Evolutionary conservation across 2,888 invertebrate species (phyloP).

Genomic region (Ormyrus thymus): DNA sequence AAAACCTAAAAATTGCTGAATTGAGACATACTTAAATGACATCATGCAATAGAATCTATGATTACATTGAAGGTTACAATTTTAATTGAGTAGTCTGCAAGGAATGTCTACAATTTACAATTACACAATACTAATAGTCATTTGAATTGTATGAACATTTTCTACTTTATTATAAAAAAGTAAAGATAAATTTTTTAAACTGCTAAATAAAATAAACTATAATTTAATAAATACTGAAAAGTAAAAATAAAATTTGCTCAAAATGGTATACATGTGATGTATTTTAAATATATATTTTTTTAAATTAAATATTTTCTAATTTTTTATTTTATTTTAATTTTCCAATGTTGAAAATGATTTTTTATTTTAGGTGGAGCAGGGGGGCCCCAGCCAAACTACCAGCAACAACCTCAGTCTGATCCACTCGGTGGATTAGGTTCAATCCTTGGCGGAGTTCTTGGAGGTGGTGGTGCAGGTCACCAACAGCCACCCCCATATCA

Average conservation of each 20-base stretch:
- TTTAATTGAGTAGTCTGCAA: background rate
- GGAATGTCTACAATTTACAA: too few relatives aligned
- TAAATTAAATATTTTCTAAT: background rate
- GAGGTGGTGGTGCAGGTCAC: slow-evolving; percentile 65
- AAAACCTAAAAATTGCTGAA: slow-evolving; percentile 28
- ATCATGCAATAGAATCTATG: slow-evolving; percentile 57
- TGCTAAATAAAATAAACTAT: too few relatives aligned
- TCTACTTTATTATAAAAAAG: background rate
- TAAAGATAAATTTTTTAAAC: background rate
- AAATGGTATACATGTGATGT: too few relatives aligned
- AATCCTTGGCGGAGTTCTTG: slow-evolving; percentile 69
- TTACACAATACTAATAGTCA: background rate
- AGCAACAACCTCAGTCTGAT: slow-evolving; percentile 60
- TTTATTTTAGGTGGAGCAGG: slow-evolving; percentile 58
- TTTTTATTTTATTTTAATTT: background rate
- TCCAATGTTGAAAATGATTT: too few relatives aligned
- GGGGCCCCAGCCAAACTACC: slow-evolving; percentile 58
- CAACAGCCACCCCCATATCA: slow-evolving; percentile 64
- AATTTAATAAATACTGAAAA: too few relatives aligned
- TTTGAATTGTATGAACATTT: background rate
- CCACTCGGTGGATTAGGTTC: slow-evolving; percentile 67
- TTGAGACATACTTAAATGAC: slow-evolving; percentile 52
- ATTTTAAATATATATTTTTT: slow-evolving; percentile 16
- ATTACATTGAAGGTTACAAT: slow-evolving; percentile 55
- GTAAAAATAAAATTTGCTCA: too few relatives aligned